A percentile compares a stretch with the other conserved stretches of the same genome.
Evolutionary conservation across 2,797 vertebrate species (phyloP).

Genomic region (Silurus aristotelis): DNA sequence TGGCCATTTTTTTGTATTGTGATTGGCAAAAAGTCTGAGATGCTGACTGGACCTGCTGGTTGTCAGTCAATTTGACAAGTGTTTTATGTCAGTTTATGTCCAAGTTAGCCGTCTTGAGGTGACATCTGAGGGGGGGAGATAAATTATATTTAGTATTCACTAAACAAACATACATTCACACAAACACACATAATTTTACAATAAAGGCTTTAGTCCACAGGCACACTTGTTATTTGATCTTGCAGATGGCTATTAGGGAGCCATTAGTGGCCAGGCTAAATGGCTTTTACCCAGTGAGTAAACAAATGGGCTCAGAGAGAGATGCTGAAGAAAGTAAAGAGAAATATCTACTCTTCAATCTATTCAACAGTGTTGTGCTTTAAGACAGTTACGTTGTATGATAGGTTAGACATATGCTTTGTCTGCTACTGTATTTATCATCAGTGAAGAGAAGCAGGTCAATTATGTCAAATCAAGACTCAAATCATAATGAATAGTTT

Average conservation of each 20-base stretch:
- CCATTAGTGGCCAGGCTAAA: slow-evolving; percentile 71
- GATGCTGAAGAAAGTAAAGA: slow-evolving; percentile 60
- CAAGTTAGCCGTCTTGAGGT: slow-evolving; percentile 56
- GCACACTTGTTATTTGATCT: slow-evolving; percentile 48
- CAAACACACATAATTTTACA: slow-evolving; percentile 18
- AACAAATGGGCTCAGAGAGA: slow-evolving; percentile 69
- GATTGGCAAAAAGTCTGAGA: background rate
- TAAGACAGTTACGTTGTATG: background rate
- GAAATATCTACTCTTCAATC: slow-evolving; percentile 57
- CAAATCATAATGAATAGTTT: background rate
- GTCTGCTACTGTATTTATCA: background rate
- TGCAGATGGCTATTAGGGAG: slow-evolving; percentile 61
- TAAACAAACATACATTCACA: slow-evolving; percentile 20
- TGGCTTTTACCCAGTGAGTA: slow-evolving; percentile 74
- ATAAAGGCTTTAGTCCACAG: slow-evolving; percentile 36
- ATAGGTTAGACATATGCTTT: background rate
- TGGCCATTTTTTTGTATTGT: slow-evolving; percentile 69
- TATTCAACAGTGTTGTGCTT: slow-evolving; percentile 29
- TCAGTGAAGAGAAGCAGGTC: background rate
- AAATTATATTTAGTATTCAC: slow-evolving; percentile 17
- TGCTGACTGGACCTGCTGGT: slow-evolving; percentile 7
- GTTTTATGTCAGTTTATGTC: slow-evolving; percentile 30
- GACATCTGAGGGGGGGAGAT: slow-evolving; percentile 68
- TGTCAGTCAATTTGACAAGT: slow-evolving; percentile 33
- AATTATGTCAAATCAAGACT: background rate